phyloP scores from a whole-genome alignment of 2,113 vertebrate genomes.

The Malurus elegans region DNA sequence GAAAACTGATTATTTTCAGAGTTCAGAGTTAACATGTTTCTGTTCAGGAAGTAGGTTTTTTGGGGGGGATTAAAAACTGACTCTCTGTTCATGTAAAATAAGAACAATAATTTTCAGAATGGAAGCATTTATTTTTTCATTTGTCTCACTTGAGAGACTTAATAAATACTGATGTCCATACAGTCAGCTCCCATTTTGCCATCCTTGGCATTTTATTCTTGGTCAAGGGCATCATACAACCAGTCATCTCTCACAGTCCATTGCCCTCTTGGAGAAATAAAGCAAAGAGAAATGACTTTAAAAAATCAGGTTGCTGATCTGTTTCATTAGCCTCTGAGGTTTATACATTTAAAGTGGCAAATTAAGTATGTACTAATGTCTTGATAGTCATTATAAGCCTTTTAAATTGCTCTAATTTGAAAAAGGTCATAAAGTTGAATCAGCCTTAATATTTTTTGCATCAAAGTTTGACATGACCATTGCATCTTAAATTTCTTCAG shows the following conservation, averaged over 20 bases:
- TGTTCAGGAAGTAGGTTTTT: background rate
- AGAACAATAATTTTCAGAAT: background rate
- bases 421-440: background rate
- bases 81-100: background rate
- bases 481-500: background rate
- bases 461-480: background rate
- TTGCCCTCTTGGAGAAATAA: background rate
- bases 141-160: background rate
- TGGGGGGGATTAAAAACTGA: background rate
- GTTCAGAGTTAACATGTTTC: background rate
- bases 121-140: background rate
- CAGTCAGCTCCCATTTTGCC: background rate
- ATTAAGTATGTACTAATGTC: background rate
- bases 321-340: background rate
- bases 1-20: background rate
- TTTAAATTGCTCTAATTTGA: background rate
- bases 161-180: background rate
- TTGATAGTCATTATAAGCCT: background rate
- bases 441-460: background rate
- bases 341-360: background rate
- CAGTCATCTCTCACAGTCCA: background rate
- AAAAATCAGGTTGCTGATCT: background rate
- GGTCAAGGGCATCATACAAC: background rate
- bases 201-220: background rate
- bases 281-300: background rate